Conservation (phyloP, 64 coral and sea anemone genomes). For the Astreopora myriophthalma region DNA sequence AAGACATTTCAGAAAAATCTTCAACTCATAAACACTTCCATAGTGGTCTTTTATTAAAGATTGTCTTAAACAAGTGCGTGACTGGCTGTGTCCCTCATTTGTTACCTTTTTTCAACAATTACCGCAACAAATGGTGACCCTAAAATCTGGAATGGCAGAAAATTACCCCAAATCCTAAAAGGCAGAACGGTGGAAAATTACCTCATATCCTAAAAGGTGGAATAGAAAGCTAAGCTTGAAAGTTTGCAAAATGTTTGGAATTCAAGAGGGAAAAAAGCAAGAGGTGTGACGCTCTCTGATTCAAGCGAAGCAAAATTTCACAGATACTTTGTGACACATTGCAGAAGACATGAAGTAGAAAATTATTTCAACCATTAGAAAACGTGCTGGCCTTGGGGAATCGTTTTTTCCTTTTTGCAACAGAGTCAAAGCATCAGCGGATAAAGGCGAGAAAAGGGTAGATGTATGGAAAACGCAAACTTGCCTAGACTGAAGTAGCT, state of each 20-base stretch:
- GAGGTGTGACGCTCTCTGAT: not conserved
- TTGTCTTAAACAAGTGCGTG: too few species aligned
- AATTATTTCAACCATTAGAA: not conserved
- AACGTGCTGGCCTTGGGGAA: not conserved
- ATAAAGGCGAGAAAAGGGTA: not conserved
- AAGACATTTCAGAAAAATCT: too few species aligned
- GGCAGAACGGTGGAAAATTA: too few species aligned
- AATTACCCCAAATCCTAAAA: too few species aligned
- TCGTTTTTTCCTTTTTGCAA: not conserved
- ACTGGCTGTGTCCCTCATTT: too few species aligned
- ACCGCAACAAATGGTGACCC: too few species aligned
- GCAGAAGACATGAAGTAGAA: not conserved
- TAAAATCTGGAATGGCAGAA: too few species aligned
- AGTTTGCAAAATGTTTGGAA: slow-evolving; percentile 26
- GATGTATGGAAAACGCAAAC: not conserved
- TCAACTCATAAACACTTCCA: too few species aligned
- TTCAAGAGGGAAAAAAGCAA: not conserved
- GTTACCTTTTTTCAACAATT: too few species aligned
- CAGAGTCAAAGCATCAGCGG: slow-evolving; percentile 1
- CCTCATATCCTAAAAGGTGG: not conserved
- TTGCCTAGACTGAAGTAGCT: not conserved
- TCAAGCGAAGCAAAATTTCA: not conserved
- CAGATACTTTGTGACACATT: not conserved
- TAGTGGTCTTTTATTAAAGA: too few species aligned
- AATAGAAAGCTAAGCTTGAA: slow-evolving; percentile 53